A percentile compares a stretch with the other conserved stretches of the same genome.
Evolutionary conservation across 2,888 invertebrate genomes (phyloP).

Genomic region (Sialis lutaria): DNA sequence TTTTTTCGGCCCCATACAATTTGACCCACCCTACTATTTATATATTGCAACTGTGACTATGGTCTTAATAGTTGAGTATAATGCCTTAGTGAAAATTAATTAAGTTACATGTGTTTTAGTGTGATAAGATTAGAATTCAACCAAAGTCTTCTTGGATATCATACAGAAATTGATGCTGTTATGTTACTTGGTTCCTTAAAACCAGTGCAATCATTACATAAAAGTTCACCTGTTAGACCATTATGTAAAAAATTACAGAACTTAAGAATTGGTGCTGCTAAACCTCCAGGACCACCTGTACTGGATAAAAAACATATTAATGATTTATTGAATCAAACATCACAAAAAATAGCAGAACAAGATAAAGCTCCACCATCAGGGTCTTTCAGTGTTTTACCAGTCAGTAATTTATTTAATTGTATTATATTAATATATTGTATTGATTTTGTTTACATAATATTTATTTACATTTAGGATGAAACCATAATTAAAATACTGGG

Average conservation of each 20-base stretch:
- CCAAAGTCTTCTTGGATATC: constrained; percentile 63
- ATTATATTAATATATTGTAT: not conserved
- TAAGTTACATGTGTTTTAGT: constrained; percentile 26
- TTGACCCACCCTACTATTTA: not conserved
- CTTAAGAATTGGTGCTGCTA: constrained; percentile 12
- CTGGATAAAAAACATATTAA: not conserved
- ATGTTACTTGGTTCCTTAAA: constrained; percentile 50
- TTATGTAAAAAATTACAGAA: constrained; percentile 15
- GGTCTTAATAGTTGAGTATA: not conserved
- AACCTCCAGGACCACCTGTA: constrained; percentile 2
- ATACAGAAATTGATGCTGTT: constrained; percentile 77
- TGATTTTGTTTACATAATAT: not conserved
- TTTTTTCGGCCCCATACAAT: too few relatives aligned
- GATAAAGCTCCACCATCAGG: constrained; percentile 1
- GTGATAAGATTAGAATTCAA: constrained; percentile 73
- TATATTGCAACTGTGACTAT: not conserved
- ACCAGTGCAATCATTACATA: constrained; percentile 12
- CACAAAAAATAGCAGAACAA: constrained; percentile 1
- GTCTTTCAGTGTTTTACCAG: constrained; percentile 21
- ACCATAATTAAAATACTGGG: constrained; percentile 62
- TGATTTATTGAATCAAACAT: not conserved
- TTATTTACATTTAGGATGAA: constrained; percentile 49
- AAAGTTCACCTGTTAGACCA: constrained; percentile 15
- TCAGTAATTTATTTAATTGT: constrained; percentile 12
- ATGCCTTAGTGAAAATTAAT: not conserved